Percentiles rank a stretch among this genome's conserved stretches.
These are phyloP conservation scores for Macaca mulatta DNA, from an alignment of 2,113 vertebrate genomes.

Conservation along the genomic window DNA sequence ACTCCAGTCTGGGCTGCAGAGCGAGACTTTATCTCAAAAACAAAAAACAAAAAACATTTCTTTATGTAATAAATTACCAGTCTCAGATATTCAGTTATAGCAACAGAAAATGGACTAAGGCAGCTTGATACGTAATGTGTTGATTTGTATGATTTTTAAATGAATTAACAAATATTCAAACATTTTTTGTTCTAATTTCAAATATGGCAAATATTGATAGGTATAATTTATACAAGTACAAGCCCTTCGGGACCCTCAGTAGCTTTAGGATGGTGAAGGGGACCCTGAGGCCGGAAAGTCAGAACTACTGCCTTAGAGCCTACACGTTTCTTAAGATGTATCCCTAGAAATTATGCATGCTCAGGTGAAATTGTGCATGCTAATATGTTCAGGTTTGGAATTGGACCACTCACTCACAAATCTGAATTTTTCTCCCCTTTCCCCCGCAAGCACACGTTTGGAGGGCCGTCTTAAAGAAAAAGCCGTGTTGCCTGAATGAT, in stretches of 20 bases:
- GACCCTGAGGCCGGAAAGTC: not conserved
- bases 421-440: not conserved
- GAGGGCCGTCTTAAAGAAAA: no score
- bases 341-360: not conserved
- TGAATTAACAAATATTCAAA: not conserved
- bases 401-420: not conserved
- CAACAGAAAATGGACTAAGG: not conserved
- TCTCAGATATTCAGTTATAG: not conserved
- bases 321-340: no score
- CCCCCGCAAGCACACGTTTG: not conserved
- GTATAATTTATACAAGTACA: accelerated
- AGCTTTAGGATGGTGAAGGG: not conserved
- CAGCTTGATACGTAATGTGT: not conserved
- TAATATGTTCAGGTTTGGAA: not conserved
- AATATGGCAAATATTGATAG: not conserved
- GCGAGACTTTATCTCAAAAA: no score
- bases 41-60: no score
- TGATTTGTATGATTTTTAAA: not conserved
- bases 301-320: no score
- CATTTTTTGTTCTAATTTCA: not conserved
- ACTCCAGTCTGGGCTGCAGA: no score
- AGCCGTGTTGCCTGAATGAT: no score
- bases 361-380: not conserved
- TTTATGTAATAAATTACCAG: not conserved
- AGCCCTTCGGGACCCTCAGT: not conserved